phyloP scores from a whole-genome alignment of 1,140 invertebrate genomes.

The Protaetia brevitarsis region DNA sequence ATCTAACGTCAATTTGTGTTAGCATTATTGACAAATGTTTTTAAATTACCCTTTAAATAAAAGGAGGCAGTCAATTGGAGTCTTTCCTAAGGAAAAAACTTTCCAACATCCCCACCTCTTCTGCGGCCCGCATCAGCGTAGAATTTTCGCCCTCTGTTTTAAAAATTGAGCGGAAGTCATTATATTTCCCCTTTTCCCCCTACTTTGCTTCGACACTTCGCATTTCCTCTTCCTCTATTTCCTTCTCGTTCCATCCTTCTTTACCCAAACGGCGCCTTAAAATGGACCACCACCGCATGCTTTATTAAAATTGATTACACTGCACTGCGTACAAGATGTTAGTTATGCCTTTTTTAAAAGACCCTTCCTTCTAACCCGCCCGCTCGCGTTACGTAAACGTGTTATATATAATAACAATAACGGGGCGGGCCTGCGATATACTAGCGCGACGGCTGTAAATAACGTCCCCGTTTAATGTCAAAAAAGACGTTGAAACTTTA shows the following conservation, averaged over 20 bases:
- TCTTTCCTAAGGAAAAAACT: too few species aligned
- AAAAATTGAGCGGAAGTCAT: not conserved
- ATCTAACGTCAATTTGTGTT: too few species aligned
- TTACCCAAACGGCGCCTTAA: not conserved
- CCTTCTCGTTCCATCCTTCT: not conserved
- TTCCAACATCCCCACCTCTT: too few species aligned
- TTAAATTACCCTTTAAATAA: too few species aligned
- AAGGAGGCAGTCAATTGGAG: too few species aligned
- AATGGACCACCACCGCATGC: not conserved
- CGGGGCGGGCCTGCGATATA: not conserved
- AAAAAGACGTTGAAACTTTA: not conserved
- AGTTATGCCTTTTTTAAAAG: not conserved
- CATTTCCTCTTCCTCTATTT: too few species aligned
- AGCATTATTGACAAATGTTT: too few species aligned
- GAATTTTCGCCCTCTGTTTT: not conserved
- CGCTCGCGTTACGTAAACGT: not conserved
- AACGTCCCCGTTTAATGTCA: not conserved
- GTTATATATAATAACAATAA: not conserved
- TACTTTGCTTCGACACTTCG: too few species aligned
- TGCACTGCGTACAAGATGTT: not conserved
- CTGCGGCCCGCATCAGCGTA: too few species aligned
- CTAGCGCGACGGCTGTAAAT: not conserved
- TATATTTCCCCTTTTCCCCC: not conserved
- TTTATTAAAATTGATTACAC: constrained; percentile 1
- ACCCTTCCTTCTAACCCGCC: not conserved